Conservation (phyloP, 2,888 invertebrate genomes). For the Heliconius sara region DNA sequence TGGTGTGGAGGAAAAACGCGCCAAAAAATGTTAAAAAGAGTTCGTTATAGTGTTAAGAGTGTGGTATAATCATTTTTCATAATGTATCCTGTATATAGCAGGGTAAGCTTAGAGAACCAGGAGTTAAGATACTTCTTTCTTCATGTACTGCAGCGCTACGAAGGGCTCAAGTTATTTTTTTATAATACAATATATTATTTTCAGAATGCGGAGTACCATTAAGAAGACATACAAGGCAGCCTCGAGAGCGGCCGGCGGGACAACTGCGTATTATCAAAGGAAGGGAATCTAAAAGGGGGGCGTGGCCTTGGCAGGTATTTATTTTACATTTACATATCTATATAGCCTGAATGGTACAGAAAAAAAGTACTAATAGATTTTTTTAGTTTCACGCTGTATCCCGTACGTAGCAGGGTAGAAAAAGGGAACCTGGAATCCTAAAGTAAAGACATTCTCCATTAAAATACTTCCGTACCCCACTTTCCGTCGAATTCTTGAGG, state of each 20-base stretch:
- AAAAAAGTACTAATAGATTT: no score
- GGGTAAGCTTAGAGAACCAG: no score
- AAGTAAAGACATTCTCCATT: background rate
- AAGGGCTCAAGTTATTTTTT: background rate
- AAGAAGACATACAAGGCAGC: conserved; percentile 85
- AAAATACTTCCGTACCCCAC: no score
- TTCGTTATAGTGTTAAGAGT: no score
- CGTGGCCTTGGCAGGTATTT: conserved; percentile 93
- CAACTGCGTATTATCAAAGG: conserved; percentile 91
- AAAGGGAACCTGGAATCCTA: background rate
- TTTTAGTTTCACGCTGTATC: background rate
- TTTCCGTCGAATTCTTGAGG: no score
- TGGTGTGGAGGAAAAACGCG: no score
- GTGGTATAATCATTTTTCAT: no score
- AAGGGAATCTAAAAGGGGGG: conserved; percentile 89
- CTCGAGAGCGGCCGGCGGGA: conserved; percentile 71
- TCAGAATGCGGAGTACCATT: conserved; percentile 88
- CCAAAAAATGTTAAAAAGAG: no score
- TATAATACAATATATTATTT: conserved; percentile 28
- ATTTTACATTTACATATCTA: background rate
- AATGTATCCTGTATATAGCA: no score
- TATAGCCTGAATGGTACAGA: background rate
- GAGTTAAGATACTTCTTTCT: no score
- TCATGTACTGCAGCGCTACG: no score
- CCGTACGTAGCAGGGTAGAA: background rate